Percentiles rank a stretch among this genome's conserved stretches.
These are phyloP conservation scores for Acholoe squamosa DNA, from an alignment of 2,888 invertebrate species.

Conservation along the genomic window DNA sequence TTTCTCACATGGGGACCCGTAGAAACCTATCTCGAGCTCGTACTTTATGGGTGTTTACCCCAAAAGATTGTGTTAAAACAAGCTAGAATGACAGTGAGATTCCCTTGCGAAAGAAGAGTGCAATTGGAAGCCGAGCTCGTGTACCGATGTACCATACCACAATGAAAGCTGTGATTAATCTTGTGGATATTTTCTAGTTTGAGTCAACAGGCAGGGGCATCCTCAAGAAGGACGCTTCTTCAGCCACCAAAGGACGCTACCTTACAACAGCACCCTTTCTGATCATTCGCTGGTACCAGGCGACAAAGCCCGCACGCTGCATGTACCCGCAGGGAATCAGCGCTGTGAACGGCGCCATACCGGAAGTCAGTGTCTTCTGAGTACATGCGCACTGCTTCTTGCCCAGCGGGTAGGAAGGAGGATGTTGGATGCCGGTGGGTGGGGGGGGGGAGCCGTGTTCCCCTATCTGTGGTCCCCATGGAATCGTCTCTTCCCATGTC, in stretches of 20 bases:
- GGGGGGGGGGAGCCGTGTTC: neutral
- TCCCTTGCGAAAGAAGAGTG: no score
- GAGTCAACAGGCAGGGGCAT: no score
- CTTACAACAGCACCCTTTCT: neutral
- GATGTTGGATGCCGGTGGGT: neutral
- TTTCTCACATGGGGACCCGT: no score
- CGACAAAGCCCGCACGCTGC: slow-evolving; percentile 8
- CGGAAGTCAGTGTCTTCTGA: slow-evolving; percentile 2
- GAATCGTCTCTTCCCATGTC: neutral
- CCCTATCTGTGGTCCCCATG: neutral
- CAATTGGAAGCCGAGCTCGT: no score
- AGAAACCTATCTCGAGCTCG: no score
- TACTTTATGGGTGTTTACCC: no score
- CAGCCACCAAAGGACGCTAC: neutral
- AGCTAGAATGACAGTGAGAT: no score
- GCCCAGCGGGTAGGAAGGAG: neutral
- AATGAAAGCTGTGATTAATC: no score
- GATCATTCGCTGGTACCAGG: slow-evolving; percentile 11
- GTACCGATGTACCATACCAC: no score
- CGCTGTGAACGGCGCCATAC: neutral
- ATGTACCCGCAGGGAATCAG: slow-evolving; percentile 9
- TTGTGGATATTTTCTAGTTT: no score
- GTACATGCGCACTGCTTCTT: neutral
- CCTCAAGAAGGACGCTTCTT: no score
- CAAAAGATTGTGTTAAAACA: no score